phyloP scores from a whole-genome alignment of 2,888 invertebrate species.

The Fragum whitleyi region DNA sequence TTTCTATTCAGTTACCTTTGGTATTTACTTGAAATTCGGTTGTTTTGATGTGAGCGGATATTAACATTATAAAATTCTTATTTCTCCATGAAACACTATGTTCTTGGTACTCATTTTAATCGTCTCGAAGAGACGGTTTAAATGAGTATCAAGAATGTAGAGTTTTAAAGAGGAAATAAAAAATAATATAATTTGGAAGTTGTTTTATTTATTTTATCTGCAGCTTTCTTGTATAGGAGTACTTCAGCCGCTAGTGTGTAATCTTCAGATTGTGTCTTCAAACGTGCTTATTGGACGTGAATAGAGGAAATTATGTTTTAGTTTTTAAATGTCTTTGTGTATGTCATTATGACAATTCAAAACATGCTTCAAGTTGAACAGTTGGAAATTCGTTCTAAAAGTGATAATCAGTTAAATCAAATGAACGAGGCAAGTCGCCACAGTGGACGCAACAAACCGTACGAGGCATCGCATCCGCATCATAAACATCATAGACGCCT shows the following conservation, averaged over 20 bases:
- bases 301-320: background rate
- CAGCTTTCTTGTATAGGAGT: background rate
- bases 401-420: slow-evolving; percentile 37
- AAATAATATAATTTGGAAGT: background rate
- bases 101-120: background rate
- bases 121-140: background rate
- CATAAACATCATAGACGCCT: slow-evolving; percentile 57
- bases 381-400: slow-evolving; percentile 34
- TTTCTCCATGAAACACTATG: background rate
- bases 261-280: background rate
- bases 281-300: background rate
- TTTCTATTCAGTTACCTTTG: background rate
- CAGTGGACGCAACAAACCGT: slow-evolving; percentile 41
- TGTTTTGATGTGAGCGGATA: background rate
- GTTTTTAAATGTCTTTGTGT: background rate
- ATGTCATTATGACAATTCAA: slow-evolving; percentile 45
- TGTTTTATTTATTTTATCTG: background rate
- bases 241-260: background rate
- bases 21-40: no score
- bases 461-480: slow-evolving; percentile 62
- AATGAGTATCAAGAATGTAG: background rate
- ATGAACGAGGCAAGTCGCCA: slow-evolving; percentile 19
- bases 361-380: slow-evolving; percentile 50
- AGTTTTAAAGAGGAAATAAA: background rate
- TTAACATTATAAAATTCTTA: background rate